phyloP scores from a whole-genome alignment of 2,888 invertebrate genomes.

The Mythimna loreyi region DNA sequence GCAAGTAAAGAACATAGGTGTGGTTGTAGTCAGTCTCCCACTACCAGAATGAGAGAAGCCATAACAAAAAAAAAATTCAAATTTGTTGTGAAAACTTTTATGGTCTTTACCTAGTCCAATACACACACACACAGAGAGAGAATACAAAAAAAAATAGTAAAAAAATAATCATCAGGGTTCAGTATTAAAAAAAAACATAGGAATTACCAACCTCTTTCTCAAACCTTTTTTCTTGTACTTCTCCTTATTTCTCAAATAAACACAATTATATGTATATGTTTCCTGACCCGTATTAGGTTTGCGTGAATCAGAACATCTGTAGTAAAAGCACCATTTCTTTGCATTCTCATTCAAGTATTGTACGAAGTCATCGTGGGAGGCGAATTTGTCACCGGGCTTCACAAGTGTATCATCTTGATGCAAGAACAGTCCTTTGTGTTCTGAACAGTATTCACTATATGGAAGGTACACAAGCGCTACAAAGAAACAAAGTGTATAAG shows the following conservation, averaged over 20 bases:
- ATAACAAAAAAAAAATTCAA: too few species aligned
- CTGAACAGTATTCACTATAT: constrained; percentile 63
- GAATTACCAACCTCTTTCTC: constrained; percentile 68
- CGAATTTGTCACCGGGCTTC: constrained; percentile 73
- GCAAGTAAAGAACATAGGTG: too few species aligned
- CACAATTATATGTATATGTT: constrained; percentile 72
- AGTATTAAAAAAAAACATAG: background rate
- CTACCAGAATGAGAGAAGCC: too few species aligned
- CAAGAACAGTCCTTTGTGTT: constrained; percentile 65
- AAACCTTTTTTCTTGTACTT: constrained; percentile 70
- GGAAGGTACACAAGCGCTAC: constrained; percentile 43
- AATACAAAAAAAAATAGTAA: too few species aligned
- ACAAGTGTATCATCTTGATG: constrained; percentile 70
- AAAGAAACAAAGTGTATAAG: constrained; percentile 7
- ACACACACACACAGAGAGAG: too few species aligned
- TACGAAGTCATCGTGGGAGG: constrained; percentile 70
- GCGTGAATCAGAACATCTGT: constrained; percentile 73
- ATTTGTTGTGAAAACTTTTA: too few species aligned
- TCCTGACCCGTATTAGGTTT: constrained; percentile 66
- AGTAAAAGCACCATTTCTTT: constrained; percentile 73
- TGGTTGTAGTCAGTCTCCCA: too few species aligned
- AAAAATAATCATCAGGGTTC: too few species aligned
- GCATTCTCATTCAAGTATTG: constrained; percentile 75
- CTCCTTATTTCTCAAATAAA: constrained; percentile 72
- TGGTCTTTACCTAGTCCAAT: too few species aligned